Evolutionary conservation across 2,888 invertebrate genomes (phyloP).

Genomic region (Cabera pusaria): DNA sequence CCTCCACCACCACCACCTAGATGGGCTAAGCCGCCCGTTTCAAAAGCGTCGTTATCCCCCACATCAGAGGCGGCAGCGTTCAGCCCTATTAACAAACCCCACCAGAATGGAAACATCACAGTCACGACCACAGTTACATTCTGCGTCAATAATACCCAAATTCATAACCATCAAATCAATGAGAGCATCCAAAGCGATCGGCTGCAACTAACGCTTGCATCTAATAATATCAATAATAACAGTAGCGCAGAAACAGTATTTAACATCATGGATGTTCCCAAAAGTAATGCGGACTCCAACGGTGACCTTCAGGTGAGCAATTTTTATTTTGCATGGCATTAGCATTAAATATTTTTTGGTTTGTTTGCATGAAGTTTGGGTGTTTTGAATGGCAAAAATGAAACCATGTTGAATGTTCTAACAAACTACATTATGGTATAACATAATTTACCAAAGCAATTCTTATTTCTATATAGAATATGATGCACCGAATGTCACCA

Average conservation of each 20-base stretch:
- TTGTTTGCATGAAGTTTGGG: constrained; percentile 34
- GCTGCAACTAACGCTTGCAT: constrained; percentile 80
- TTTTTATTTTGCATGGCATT: constrained; percentile 40
- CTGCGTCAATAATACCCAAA: constrained; percentile 86
- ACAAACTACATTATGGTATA: constrained; percentile 33
- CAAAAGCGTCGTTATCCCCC: constrained; percentile 75
- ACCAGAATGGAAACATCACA: constrained; percentile 88
- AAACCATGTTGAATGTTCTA: constrained; percentile 38
- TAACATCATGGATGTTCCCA: constrained; percentile 59
- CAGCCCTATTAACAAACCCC: constrained; percentile 71
- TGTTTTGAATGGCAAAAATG: constrained; percentile 13
- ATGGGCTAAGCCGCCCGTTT: constrained; percentile 90
- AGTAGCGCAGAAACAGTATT: constrained; percentile 62
- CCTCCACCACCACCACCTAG: constrained; percentile 93
- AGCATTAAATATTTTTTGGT: constrained; percentile 14
- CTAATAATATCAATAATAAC: constrained; percentile 76
- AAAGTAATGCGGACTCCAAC: constrained; percentile 61
- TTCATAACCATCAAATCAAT: constrained; percentile 79
- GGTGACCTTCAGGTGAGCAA: constrained; percentile 71
- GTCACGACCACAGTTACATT: constrained; percentile 95
- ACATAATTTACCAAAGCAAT: constrained; percentile 35
- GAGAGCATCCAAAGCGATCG: constrained; percentile 74
- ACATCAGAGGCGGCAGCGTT: constrained; percentile 67
- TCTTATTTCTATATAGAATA: constrained; percentile 82
- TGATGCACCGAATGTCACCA: constrained; percentile 88